Evolutionary conservation across 2,797 vertebrate species (phyloP), one percentile per base, ranked within the genome.

Genomic region (Enteromius mattozi): DNA sequence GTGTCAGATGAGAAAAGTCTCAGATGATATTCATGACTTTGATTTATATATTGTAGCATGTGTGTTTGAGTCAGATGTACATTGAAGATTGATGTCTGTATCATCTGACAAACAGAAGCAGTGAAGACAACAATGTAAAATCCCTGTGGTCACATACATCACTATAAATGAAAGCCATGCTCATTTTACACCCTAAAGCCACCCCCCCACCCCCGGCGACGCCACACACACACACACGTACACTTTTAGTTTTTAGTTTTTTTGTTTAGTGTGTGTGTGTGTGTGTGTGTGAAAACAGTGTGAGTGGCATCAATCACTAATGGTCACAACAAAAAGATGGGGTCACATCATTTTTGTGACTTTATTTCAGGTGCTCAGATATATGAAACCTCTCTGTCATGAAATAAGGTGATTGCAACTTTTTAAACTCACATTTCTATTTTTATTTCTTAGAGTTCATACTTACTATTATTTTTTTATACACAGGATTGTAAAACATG

Each of bases 181-280:
- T 85, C 79, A 85, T 49, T 68, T 80, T 83, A 87, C 82, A 72
- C 71, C 69, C 77, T 56, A 19, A 82, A 21, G 68, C 56, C n/a
- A 16, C 49, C 49, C 70, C 3, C 10, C 0, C n/a, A 3, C 4
- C 27, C n/a, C 47, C n/a, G 3, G n/a, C 27, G 27, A 1, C 27
- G 27, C 27, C 47, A 65, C 70, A 59, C 49, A 51, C 19, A 21
- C 13, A 76, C 7, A 40, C 35, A n/a, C 30, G n/a, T n/a, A n/a
- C n/a, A n/a, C n/a, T 54, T 75, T 37, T 12, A 37, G n/a, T 42
- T 24, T 45, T 63, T 6, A 0, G 10, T 27, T 19, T 19, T 49
- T 54, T 51, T 49, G 42, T 37, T 37, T 37, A 37, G 40, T 42
- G 40, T 42, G 40, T 42, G 40, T 42, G 35, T 35, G 35, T 35